These are phyloP conservation scores for Hyppa rectilinea DNA, from an alignment of 2,888 invertebrate genomes.

Conservation along the genomic window DNA sequence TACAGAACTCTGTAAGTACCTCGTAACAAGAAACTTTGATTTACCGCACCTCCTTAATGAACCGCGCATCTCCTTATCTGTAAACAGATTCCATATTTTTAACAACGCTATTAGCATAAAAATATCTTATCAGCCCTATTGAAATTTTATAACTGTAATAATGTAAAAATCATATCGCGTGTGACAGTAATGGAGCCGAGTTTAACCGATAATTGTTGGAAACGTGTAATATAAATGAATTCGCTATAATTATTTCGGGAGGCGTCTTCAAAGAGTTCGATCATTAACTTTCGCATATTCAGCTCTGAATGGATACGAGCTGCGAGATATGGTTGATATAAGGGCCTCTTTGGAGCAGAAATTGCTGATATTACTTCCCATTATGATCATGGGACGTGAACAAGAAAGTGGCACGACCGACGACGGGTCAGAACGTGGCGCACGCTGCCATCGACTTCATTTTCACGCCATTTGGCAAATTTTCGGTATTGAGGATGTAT, in stretches of 20 bases:
- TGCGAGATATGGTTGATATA: slow-evolving; percentile 81
- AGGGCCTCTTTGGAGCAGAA: slow-evolving; percentile 79
- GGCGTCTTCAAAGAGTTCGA: slow-evolving; percentile 71
- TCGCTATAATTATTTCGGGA: slow-evolving; percentile 72
- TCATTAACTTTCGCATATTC: slow-evolving; percentile 78
- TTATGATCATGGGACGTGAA: slow-evolving; percentile 84
- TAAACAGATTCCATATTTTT: slow-evolving; percentile 51
- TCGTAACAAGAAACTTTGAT: slow-evolving; percentile 36
- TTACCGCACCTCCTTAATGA: slow-evolving; percentile 33
- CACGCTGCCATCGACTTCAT: slow-evolving; percentile 75
- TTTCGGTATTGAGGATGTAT: slow-evolving; percentile 61
- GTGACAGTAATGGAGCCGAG: slow-evolving; percentile 34
- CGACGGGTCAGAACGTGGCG: slow-evolving; percentile 77
- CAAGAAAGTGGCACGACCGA: slow-evolving; percentile 82
- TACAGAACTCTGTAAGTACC: slow-evolving; percentile 83
- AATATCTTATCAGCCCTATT: slow-evolving; percentile 63
- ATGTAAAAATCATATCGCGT: slow-evolving; percentile 63
- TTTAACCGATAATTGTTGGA: slow-evolving; percentile 69
- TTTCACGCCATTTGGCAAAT: slow-evolving; percentile 80
- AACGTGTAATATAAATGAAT: slow-evolving; percentile 67
- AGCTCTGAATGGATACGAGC: slow-evolving; percentile 72
- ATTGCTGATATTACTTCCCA: slow-evolving; percentile 86
- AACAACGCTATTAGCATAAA: slow-evolving; percentile 45
- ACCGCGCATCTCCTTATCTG: slow-evolving; percentile 36
- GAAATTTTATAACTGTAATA: slow-evolving; percentile 66